Percentiles rank a stretch among this genome's conserved stretches.
phyloP scores from a whole-genome alignment of 2,888 invertebrate species.

The Apocheima hispidaria region DNA sequence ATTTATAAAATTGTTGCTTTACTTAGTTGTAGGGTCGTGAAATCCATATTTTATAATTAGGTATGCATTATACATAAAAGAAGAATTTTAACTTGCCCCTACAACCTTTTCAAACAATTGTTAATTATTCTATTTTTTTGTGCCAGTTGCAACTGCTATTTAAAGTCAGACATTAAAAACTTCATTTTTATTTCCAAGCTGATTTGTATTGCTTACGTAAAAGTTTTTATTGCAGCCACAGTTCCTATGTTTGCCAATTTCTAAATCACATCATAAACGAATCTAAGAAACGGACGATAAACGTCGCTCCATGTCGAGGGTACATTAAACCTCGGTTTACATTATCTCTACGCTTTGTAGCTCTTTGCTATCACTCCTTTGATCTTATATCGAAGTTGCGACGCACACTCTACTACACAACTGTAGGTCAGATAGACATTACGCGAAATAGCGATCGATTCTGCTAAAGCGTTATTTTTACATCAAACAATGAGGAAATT shows the following conservation, averaged over 20 bases:
- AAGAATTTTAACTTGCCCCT: no score
- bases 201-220: conserved; percentile 22
- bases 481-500: conserved; percentile 38
- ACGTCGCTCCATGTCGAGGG: conserved; percentile 30
- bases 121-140: background rate
- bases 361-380: conserved; percentile 41
- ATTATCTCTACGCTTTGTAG: conserved; percentile 34
- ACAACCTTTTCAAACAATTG: no score
- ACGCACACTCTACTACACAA: conserved; percentile 35
- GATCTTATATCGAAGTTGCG: conserved; percentile 42
- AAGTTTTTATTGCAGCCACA: conserved; percentile 22
- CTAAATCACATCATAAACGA: conserved; percentile 27
- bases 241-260: conserved; percentile 24
- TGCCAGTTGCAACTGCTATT: background rate
- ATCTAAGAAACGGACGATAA: conserved; percentile 26
- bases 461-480: conserved; percentile 27
- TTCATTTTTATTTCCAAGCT: conserved; percentile 3
- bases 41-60: no score
- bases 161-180: background rate
- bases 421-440: conserved; percentile 32
- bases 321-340: conserved; percentile 37
- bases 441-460: conserved; percentile 31
- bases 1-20: no score
- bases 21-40: no score
- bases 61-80: no score